Percentiles rank a stretch among this genome's conserved stretches.
Evolutionary conservation across 1,140 invertebrate species (phyloP).

Genomic region (Drosophila aff.): DNA sequence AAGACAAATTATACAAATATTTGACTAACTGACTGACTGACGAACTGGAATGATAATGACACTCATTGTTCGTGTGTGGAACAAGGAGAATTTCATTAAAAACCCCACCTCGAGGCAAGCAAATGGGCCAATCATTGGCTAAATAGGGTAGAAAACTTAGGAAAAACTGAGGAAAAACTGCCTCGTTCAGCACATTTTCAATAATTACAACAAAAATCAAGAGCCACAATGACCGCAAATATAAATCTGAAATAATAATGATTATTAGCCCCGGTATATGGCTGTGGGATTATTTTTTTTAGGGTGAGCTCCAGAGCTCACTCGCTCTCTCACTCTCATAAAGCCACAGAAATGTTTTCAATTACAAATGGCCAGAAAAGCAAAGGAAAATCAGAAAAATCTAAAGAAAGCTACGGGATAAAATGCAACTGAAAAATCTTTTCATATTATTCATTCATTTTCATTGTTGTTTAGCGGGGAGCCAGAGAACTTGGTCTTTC

Average conservation of each 20-base stretch:
- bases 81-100: constrained; percentile 54
- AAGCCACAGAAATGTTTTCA: constrained; percentile 53
- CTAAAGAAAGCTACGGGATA: constrained; percentile 27
- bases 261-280: constrained; percentile 34
- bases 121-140: constrained; percentile 35
- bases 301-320: not conserved
- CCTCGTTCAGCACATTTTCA: constrained; percentile 39
- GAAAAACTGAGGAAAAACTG: constrained; percentile 13
- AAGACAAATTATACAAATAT: constrained; percentile 78
- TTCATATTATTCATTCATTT: constrained; percentile 72
- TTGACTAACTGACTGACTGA: constrained; percentile 55
- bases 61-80: constrained; percentile 52
- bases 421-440: constrained; percentile 65
- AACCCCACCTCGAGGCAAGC: constrained; percentile 9
- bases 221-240: constrained; percentile 42
- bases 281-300: not conserved
- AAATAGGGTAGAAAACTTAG: constrained; percentile 13
- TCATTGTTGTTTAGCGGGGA: constrained; percentile 60
- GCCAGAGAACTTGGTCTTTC: constrained; percentile 22
- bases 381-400: not conserved
- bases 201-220: constrained; percentile 51
- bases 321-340: constrained; percentile 1
- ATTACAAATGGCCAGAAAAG: constrained; percentile 44
- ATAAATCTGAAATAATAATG: constrained; percentile 53
- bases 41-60: constrained; percentile 59